Evolutionary conservation across 2,888 invertebrate genomes (phyloP).

Genomic region (Eulithis prunata): DNA sequence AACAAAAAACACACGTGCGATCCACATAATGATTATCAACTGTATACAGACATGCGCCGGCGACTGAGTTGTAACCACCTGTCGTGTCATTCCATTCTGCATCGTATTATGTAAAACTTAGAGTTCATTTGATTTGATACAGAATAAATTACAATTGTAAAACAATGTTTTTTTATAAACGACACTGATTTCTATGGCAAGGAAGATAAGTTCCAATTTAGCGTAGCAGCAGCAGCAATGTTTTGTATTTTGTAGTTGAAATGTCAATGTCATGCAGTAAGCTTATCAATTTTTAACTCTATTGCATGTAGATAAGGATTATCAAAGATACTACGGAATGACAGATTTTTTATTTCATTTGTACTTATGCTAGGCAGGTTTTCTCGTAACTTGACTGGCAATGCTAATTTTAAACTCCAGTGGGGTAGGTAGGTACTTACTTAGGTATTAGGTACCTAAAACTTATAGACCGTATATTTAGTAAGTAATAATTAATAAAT

Average conservation of each 20-base stretch:
- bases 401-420: not conserved
- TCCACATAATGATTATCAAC: constrained; percentile 55
- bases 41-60: constrained; percentile 44
- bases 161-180: not conserved
- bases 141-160: constrained; percentile 8
- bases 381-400: constrained; percentile 11
- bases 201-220: constrained; percentile 21
- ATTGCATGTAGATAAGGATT: constrained; percentile 13
- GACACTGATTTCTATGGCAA: not conserved
- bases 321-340: not conserved
- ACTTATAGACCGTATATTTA: no score
- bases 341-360: constrained; percentile 3
- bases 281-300: constrained; percentile 25
- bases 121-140: constrained; percentile 13
- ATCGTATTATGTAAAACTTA: not conserved
- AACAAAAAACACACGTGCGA: constrained; percentile 53
- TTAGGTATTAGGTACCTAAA: no score
- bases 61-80: constrained; percentile 14
- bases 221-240: constrained; percentile 3
- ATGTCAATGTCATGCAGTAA: constrained; percentile 58
- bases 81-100: constrained; percentile 11
- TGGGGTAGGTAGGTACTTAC: no score
- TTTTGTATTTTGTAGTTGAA: constrained; percentile 42
- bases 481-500: no score
- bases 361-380: not conserved